phyloP scores from a whole-genome alignment of 2,797 vertebrate genomes.

The Poecile montanus region DNA sequence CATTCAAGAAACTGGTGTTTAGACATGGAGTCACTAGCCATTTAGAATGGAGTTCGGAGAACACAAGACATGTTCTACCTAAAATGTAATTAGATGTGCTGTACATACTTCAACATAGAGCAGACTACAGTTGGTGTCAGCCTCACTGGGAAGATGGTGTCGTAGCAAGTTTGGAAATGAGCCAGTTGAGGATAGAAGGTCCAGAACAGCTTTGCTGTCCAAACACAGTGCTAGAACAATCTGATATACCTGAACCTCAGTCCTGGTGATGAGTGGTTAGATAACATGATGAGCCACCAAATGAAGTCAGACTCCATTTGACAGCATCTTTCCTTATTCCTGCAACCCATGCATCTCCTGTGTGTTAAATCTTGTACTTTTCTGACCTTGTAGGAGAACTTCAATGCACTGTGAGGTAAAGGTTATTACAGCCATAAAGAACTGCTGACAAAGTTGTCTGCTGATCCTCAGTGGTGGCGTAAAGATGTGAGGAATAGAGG shows the following conservation, averaged over 20 bases:
- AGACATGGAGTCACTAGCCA: neutral
- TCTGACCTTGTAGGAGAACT: neutral
- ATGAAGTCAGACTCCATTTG: neutral
- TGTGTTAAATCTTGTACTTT: neutral
- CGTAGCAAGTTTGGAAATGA: neutral
- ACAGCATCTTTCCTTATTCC: neutral
- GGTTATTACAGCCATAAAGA: neutral
- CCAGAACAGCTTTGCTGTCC: neutral
- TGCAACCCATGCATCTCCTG: neutral
- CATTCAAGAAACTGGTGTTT: neutral
- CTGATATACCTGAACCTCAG: neutral
- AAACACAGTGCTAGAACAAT: neutral
- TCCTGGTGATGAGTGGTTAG: neutral
- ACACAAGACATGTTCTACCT: neutral
- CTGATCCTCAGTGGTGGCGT: neutral
- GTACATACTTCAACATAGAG: neutral
- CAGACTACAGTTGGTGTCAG: neutral
- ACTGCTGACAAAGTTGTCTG: neutral
- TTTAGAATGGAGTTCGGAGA: neutral
- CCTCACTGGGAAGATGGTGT: neutral
- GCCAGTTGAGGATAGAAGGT: neutral
- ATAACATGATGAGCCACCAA: neutral
- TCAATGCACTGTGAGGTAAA: neutral
- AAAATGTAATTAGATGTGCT: neutral
- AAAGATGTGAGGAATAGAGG: neutral